Evolutionary conservation across 1,140 invertebrate species (phyloP).

Genomic region (Zelostemma sp.): DNA sequence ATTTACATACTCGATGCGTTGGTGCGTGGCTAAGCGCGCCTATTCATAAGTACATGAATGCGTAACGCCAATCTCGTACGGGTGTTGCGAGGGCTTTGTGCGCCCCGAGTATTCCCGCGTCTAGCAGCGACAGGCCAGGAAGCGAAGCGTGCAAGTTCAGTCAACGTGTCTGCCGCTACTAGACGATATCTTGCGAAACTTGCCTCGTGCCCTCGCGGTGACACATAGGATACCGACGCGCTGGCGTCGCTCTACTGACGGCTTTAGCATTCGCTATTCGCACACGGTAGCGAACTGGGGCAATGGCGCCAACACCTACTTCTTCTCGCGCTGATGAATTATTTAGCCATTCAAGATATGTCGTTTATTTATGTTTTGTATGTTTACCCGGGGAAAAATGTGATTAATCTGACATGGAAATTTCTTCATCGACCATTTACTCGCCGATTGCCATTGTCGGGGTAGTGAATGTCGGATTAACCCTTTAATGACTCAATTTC

Average conservation of each 20-base stretch:
- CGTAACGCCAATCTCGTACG: background rate
- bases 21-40: background rate
- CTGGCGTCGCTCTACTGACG: constrained; percentile 23
- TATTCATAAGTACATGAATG: background rate
- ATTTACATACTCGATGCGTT: background rate
- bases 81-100: background rate
- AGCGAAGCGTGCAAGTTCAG: constrained; percentile 23
- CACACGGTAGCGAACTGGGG: constrained; percentile 32
- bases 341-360: constrained; percentile 27
- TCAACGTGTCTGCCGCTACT: constrained; percentile 28
- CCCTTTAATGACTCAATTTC: no score
- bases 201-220: constrained; percentile 14
- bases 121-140: constrained; percentile 7
- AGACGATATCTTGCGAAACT: constrained; percentile 36
- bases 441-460: background rate
- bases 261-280: constrained; percentile 20
- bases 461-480: no score
- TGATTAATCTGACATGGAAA: background rate
- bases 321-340: constrained; percentile 33
- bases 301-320: constrained; percentile 43
- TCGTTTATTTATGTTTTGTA: constrained; percentile 13
- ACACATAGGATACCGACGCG: constrained; percentile 8
- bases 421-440: background rate
- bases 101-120: background rate
- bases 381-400: background rate